phyloP scores from a whole-genome alignment of 2,797 vertebrate genomes.

The Natrix natrix region DNA sequence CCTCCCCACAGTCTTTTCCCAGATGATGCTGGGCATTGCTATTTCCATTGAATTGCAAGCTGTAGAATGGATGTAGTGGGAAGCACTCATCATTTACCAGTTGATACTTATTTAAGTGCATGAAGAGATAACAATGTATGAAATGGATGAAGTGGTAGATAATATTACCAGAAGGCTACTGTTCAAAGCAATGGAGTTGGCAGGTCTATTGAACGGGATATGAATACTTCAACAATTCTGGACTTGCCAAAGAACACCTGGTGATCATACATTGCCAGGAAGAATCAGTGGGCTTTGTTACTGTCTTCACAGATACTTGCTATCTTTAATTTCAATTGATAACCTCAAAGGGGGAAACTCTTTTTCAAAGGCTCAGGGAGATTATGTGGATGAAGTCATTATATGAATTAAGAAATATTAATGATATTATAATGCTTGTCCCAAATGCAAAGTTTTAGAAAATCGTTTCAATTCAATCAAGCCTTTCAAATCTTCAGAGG shows the following conservation, averaged over 20 bases:
- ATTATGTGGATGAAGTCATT: neutral
- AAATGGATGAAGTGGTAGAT: constrained; percentile 15
- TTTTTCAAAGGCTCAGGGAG: neutral
- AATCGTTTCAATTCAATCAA: neutral
- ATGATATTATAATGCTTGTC: neutral
- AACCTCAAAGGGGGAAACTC: neutral
- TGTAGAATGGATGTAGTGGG: constrained; percentile 2
- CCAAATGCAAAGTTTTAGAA: neutral
- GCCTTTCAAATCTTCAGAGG: neutral
- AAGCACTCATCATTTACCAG: constrained; percentile 23
- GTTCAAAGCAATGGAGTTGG: constrained; percentile 13
- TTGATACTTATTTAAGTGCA: constrained; percentile 25
- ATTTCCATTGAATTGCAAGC: constrained; percentile 7
- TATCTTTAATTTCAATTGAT: neutral
- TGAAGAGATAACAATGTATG: constrained; percentile 24
- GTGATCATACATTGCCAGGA: neutral
- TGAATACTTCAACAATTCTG: constrained; percentile 8
- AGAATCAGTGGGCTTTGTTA: neutral
- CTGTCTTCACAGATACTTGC: neutral
- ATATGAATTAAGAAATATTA: neutral
- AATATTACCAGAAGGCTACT: constrained; percentile 18
- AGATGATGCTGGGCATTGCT: constrained; percentile 6
- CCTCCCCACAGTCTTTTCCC: neutral
- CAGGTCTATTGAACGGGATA: constrained; percentile 4
- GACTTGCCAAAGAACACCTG: neutral